Percentiles rank a stretch among this genome's conserved stretches.
phyloP scores from a whole-genome alignment of 2,113 vertebrate species.

The Chamaea fasciata region DNA sequence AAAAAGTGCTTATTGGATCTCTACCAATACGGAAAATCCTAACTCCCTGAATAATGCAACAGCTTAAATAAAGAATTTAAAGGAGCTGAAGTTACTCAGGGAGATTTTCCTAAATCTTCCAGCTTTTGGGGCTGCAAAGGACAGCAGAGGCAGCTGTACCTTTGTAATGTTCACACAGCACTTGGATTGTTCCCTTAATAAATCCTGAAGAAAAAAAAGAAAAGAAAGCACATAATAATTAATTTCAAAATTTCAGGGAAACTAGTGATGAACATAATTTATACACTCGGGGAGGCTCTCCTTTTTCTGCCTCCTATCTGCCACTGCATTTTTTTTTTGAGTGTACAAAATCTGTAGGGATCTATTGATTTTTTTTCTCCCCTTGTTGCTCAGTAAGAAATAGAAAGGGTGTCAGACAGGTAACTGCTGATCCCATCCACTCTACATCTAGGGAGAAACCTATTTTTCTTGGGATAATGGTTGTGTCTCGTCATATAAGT shows the following conservation, averaged over 20 bases:
- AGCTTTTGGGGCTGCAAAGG: not conserved
- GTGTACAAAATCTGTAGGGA: not conserved
- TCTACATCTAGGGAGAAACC: not conserved
- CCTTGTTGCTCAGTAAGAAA: not conserved
- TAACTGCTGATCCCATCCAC: not conserved
- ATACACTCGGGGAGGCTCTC: not conserved
- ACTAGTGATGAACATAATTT: not conserved
- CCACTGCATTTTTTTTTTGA: not conserved
- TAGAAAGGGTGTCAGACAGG: not conserved
- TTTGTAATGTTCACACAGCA: not conserved
- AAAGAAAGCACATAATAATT: not conserved
- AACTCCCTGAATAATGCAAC: not conserved
- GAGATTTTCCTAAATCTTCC: not conserved
- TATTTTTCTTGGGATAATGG: not conserved
- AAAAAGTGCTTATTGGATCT: not conserved
- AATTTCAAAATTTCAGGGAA: not conserved
- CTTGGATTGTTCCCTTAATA: not conserved
- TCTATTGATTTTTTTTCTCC: not conserved
- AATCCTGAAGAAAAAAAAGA: not conserved
- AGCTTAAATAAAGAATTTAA: not conserved
- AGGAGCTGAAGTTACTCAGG: not conserved
- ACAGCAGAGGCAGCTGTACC: not conserved
- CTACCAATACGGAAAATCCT: not conserved
- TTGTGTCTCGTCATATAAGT: not conserved
- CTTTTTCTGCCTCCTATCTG: not conserved